A percentile compares a stretch with the other conserved stretches of the same genome.
phyloP scores from a whole-genome alignment of 2,888 invertebrate species.

The Galeruca laticollis region DNA sequence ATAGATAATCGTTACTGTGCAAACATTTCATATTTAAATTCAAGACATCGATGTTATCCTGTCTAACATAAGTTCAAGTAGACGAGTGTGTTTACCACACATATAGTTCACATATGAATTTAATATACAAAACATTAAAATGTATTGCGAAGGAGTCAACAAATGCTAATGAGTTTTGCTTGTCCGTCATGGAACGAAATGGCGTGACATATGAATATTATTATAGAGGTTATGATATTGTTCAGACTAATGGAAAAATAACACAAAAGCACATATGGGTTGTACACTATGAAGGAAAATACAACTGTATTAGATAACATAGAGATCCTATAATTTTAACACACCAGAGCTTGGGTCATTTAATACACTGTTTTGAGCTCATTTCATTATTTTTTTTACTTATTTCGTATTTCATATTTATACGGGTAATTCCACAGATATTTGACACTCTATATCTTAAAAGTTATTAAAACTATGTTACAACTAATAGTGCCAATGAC shows the following conservation, averaged over 20 bases:
- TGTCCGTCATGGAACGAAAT: not conserved
- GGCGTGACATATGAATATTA: slow-evolving; percentile 4
- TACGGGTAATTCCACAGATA: too few relatives aligned
- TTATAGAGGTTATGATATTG: not conserved
- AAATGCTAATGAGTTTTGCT: not conserved
- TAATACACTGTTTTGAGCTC: too few relatives aligned
- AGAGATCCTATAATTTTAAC: not conserved
- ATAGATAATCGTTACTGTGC: too few relatives aligned
- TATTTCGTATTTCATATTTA: not conserved
- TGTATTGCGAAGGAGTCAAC: slow-evolving; percentile 2
- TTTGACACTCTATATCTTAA: too few relatives aligned
- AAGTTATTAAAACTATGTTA: too few relatives aligned
- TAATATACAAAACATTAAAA: not conserved
- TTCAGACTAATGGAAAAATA: not conserved
- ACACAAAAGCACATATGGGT: too few relatives aligned
- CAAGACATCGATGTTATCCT: not conserved
- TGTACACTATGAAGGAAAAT: not conserved
- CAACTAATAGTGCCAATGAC: too few relatives aligned
- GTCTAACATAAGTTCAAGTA: not conserved
- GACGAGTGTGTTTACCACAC: not conserved
- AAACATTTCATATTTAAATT: not conserved
- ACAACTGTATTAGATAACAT: not conserved
- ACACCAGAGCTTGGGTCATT: not conserved
- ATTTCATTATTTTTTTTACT: not conserved
- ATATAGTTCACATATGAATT: not conserved